phyloP scores from a whole-genome alignment of 2,797 vertebrate genomes.

The Helarctos malayanus region DNA sequence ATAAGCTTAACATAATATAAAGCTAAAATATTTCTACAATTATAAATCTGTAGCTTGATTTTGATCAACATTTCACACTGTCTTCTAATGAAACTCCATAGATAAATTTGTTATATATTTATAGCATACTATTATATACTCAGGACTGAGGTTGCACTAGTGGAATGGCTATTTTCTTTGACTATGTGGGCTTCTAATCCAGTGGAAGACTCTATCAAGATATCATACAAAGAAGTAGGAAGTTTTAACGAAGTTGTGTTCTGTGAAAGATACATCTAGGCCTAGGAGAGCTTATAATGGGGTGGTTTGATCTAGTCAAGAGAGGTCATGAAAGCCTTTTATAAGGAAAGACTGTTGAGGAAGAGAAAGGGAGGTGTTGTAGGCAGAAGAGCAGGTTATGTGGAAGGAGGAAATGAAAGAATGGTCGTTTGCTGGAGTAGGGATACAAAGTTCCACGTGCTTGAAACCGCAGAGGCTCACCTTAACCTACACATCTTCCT shows the following conservation, averaged over 20 bases:
- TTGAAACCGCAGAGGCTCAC: neutral
- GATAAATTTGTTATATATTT: neutral
- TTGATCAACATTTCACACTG: neutral
- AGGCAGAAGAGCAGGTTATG: neutral
- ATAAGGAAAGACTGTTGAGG: neutral
- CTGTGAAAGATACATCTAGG: neutral
- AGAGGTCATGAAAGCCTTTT: neutral
- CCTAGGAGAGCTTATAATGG: neutral
- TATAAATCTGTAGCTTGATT: neutral
- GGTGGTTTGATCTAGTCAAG: neutral
- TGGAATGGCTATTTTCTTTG: neutral
- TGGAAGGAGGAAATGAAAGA: neutral
- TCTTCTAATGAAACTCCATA: neutral
- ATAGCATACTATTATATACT: neutral
- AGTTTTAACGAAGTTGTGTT: neutral
- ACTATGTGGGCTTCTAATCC: neutral
- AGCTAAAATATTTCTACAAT: neutral
- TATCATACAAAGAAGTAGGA: neutral
- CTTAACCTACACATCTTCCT: rapidly evolving
- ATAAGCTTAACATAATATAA: neutral
- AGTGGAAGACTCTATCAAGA: neutral
- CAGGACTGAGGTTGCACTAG: neutral
- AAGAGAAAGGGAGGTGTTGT: too few species aligned
- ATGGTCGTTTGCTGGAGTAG: neutral
- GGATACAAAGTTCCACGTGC: too few species aligned